These are phyloP conservation scores for Plodia interpunctella DNA, from an alignment of 1,140 invertebrate genomes.

Conservation along the genomic window DNA sequence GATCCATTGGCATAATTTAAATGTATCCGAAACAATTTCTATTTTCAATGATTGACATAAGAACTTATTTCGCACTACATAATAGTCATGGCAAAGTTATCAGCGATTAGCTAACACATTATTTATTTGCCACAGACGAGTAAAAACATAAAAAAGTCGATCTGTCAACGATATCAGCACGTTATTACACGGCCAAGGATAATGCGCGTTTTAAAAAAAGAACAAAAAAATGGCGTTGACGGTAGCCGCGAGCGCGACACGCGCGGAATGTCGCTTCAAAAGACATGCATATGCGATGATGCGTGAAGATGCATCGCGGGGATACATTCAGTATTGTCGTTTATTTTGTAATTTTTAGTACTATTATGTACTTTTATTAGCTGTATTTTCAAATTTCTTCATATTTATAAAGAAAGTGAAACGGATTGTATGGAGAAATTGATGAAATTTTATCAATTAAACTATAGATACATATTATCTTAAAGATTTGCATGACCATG, in stretches of 20 bases:
- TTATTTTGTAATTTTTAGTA: no score
- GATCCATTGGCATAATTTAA: no score
- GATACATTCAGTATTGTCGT: no score
- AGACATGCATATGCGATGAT: not conserved
- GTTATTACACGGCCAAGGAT: slow-evolving; percentile 10
- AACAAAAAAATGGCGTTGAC: slow-evolving; percentile 32
- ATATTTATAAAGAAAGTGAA: no score
- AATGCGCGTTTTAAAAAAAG: not conserved
- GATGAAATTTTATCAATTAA: no score
- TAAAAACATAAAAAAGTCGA: not conserved
- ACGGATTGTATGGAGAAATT: no score
- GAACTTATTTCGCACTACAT: not conserved
- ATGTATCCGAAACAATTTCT: no score
- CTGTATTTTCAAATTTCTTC: no score
- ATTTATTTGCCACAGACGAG: not conserved
- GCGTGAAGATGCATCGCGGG: not conserved
- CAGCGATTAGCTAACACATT: not conserved
- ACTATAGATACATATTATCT: no score
- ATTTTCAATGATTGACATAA: no score
- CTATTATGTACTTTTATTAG: no score
- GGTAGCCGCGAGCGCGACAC: slow-evolving; percentile 13
- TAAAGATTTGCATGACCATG: no score
- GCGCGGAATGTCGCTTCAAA: slow-evolving; percentile 13
- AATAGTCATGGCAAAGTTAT: not conserved
- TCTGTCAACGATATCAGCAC: not conserved